Evolutionary conservation across 2,888 invertebrate species (phyloP), one percentile per base, ranked within the genome.

Genomic region (Megamerina dolium): DNA sequence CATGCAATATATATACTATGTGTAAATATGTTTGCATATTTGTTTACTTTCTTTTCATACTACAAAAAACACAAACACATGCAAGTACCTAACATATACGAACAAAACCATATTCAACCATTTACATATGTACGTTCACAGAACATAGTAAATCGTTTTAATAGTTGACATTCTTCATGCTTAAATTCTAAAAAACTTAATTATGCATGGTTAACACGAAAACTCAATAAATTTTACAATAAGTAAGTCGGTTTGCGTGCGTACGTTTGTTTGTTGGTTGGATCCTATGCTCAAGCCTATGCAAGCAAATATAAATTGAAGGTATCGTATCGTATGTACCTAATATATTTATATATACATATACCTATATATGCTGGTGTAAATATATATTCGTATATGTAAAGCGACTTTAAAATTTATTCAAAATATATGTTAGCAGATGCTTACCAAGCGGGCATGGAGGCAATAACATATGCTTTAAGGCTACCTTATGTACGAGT

Each of bases 181-280:
- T 52, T 53, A 51, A 55, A 49, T 52, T 50, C 52, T 47, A 54
- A 57, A n/a, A 59, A 64, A 64, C 62, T 63, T 62, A 64, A 63
- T 63, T 63, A 63, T 64, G 65, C 64, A 60, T 62, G 62, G 65
- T 63, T 64, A 64, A 62, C 64, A 64, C 64, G 65, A 63, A 64
- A 63, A 62, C 64, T 63, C 63, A 62, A 63, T 63, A 63, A 63
- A 63, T 63, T 63, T 61, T 56, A 59, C 53, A 59, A 60, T 59
- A 63, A 62, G 58, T 61, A 48, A 48, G 41, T 48, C n/a, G n/a
- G n/a, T n/a, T n/a, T n/a, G n/a, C n/a, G n/a, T n/a, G n/a, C n/a
- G n/a, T n/a, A n/a, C n/a, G n/a, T n/a, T n/a, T n/a, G n/a, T n/a
- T n/a, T n/a, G n/a, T n/a, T n/a, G n/a, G n/a, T n/a, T n/a, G n/a